Evolutionary conservation across 2,888 invertebrate genomes (phyloP).

Genomic region (Diploptera punctata): DNA sequence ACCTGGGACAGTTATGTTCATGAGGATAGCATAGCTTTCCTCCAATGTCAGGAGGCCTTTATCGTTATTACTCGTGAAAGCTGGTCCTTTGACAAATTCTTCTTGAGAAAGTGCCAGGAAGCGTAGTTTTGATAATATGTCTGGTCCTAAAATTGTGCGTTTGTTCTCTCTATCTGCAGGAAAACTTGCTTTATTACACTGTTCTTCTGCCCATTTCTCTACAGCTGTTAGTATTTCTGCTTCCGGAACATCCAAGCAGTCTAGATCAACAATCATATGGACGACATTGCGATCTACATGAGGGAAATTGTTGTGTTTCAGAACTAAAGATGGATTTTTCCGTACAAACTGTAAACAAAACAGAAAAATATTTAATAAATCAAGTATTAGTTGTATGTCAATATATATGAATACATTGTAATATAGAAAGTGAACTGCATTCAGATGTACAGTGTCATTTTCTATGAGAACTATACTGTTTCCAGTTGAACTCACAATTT

Average conservation of each 20-base stretch:
- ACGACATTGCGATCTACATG: constrained; percentile 22
- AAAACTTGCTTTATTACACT: background rate
- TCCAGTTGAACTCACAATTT: no score
- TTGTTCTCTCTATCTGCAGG: constrained; percentile 24
- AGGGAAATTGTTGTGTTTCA: constrained; percentile 14
- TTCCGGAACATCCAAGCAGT: constrained; percentile 31
- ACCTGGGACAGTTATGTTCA: constrained; percentile 23
- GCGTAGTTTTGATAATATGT: constrained; percentile 38
- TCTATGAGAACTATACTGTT: no score
- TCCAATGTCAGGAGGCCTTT: constrained; percentile 22
- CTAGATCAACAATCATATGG: constrained; percentile 26
- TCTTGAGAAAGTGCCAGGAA: constrained; percentile 45
- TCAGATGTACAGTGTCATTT: no score
- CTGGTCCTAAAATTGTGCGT: constrained; percentile 21
- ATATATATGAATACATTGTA: no score
- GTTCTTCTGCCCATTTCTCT: constrained; percentile 30
- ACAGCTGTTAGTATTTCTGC: constrained; percentile 23
- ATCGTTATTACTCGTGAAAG: background rate
- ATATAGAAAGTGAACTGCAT: no score
- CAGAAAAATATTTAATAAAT: background rate
- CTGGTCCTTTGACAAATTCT: constrained; percentile 42
- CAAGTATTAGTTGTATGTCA: background rate
- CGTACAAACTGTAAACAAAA: constrained; percentile 29
- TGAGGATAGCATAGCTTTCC: constrained; percentile 29
- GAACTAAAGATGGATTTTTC: constrained; percentile 23